A percentile compares a stretch with the other conserved stretches of the same genome.
Conservation (phyloP, 1,140 invertebrate genomes). For the Drosophila sp. region DNA sequence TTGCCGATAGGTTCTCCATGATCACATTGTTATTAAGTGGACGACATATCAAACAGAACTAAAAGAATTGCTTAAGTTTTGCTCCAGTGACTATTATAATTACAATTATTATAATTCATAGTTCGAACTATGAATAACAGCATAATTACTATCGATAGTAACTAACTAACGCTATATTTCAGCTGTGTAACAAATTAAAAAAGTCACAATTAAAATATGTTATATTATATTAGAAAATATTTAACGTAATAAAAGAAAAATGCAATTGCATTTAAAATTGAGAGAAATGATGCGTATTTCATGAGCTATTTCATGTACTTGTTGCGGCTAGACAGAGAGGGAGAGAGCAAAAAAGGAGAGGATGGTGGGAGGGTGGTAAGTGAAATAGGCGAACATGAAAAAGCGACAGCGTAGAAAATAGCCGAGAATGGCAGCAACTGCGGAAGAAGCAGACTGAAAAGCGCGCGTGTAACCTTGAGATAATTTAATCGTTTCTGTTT, state of each 20-base stretch:
- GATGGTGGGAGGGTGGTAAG: slow-evolving; percentile 1
- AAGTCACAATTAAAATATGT: too few species aligned
- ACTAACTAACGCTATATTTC: too few species aligned
- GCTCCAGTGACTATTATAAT: too few species aligned
- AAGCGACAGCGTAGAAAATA: slow-evolving; percentile 42
- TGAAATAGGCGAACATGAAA: slow-evolving; percentile 16
- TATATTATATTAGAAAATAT: too few species aligned
- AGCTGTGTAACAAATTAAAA: too few species aligned
- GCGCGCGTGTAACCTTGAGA: slow-evolving; percentile 80
- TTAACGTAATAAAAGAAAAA: neutral
- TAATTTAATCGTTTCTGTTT: slow-evolving; percentile 78
- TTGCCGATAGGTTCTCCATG: too few species aligned
- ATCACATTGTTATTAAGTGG: too few species aligned
- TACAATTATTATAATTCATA: too few species aligned
- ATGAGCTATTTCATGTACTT: neutral
- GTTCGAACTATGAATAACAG: too few species aligned
- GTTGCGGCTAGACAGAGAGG: neutral
- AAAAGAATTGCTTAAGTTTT: too few species aligned
- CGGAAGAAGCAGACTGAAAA: slow-evolving; percentile 35
- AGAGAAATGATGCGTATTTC: neutral
- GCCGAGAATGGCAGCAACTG: slow-evolving; percentile 21
- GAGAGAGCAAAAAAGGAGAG: neutral
- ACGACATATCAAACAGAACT: neutral
- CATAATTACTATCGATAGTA: too few species aligned
- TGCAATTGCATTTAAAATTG: too few species aligned